Evolutionary conservation across 1,140 invertebrate species (phyloP), one percentile per base, ranked within the genome.

Genomic region (Melipona quadrifasciata): DNA sequence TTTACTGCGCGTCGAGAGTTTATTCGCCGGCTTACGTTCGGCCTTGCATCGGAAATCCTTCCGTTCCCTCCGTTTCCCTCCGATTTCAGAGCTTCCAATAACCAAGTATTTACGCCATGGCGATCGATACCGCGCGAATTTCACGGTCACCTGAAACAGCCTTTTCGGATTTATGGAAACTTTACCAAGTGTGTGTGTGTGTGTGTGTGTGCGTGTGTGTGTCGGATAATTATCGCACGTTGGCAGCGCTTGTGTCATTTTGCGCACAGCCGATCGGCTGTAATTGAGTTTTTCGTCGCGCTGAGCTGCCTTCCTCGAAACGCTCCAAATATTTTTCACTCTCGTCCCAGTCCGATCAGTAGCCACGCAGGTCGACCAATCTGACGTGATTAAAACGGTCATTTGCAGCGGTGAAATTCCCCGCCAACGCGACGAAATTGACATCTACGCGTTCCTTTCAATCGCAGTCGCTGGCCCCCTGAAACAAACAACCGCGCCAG

Each of bases 121-220:
- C 81, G 81, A 77, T 82, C 81, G 81, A 82, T 82, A 82, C 74
- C 64, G 27, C 55, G 81, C 64, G 81, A 82, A 82, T 82, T 77
- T 82, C 81, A 82, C 68, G 81, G 81, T 64, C 81, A 82, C 34
- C 51, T 21, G 58, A 77, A 70, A 77, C 57, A 70, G 64, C 34
- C 81, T 31, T 82, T 77, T 77, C 74, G 73, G 53, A 82, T 58
- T 82, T 82, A 82, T 77, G 81, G 81, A 77, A 70, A 82, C 31
- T 76, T 68, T 64, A 31, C 31, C 39, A 6, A 72, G 31, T 31
- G 31, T 57, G 1, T 31, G 16, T 65, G 8, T 47, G 8, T 47
- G 6, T 47, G 8, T 47, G 39, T 47, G 39, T 47, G 39, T 47
- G 39, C 8, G 39, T 47, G 39, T 47, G 39, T 8, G 39, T 47